Percentiles rank a stretch among this genome's conserved stretches.
Evolutionary conservation across 2,797 vertebrate species (phyloP).

Genomic region (Gadopsis bispinosus): DNA sequence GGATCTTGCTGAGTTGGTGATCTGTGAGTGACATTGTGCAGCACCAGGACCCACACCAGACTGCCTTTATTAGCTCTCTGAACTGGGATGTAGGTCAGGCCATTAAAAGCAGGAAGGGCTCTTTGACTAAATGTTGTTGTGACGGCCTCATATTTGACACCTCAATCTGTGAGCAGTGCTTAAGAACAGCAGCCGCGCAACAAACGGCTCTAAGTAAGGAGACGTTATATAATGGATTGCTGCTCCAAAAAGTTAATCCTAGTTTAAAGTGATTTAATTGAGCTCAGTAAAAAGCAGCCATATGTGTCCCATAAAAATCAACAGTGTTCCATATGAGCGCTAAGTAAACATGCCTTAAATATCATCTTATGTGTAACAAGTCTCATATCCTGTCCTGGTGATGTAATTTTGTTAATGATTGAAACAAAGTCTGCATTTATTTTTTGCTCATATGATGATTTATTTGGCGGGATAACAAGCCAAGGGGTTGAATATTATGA

Average conservation of each 20-base stretch:
- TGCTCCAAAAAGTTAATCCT: constrained; percentile 76
- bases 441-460: constrained; percentile 26
- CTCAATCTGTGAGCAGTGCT: constrained; percentile 57
- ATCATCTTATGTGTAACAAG: constrained; percentile 66
- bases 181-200: constrained; percentile 44
- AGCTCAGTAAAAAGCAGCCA: constrained; percentile 79
- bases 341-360: constrained; percentile 73
- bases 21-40: constrained; percentile 98
- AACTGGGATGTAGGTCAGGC: constrained; percentile 97
- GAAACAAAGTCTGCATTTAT: constrained; percentile 49
- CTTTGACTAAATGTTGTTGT: constrained; percentile 80
- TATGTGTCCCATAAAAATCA: constrained; percentile 80
- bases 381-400: constrained; percentile 51
- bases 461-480: constrained; percentile 1
- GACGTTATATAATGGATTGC: constrained; percentile 61
- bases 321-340: constrained; percentile 75
- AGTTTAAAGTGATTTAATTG: constrained; percentile 80
- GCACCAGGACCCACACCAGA: constrained; percentile 96
- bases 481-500: constrained; percentile 23
- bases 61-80: constrained; percentile 93
- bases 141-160: constrained; percentile 78
- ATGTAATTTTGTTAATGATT: constrained; percentile 59
- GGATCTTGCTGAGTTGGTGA: constrained; percentile 95
- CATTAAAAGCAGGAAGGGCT: constrained; percentile 94
- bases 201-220: constrained; percentile 44